A percentile compares a stretch with the other conserved stretches of the same genome.
Evolutionary conservation across 2,113 vertebrate species (phyloP).

Genomic region (Tenrec ecaudatus): DNA sequence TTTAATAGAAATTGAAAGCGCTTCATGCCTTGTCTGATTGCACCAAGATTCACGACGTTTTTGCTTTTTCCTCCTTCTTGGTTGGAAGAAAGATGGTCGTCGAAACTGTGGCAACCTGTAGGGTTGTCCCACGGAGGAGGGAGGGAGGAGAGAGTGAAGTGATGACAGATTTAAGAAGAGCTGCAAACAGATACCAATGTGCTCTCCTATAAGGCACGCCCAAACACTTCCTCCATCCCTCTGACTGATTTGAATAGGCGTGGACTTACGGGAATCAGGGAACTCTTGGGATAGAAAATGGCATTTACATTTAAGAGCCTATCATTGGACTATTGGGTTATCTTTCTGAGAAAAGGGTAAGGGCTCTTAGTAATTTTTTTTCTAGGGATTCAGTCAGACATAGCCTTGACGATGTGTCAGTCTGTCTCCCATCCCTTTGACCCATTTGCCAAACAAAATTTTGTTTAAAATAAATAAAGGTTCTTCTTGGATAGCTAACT

Average conservation of each 20-base stretch:
- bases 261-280: background rate
- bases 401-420: too few species aligned
- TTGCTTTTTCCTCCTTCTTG: constrained; percentile 97
- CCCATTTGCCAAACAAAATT: too few species aligned
- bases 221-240: background rate
- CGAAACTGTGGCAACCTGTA: constrained; percentile 96
- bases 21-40: constrained; percentile 99
- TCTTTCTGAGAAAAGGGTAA: background rate
- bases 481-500: constrained; percentile 32
- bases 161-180: constrained; percentile 76
- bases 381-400: too few species aligned
- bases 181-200: constrained; percentile 72
- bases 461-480: background rate
- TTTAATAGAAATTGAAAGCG: constrained; percentile 99
- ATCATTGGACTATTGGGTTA: background rate
- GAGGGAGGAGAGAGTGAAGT: constrained; percentile 70
- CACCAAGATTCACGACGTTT: constrained; percentile 97
- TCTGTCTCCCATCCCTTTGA: too few species aligned
- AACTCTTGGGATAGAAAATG: background rate
- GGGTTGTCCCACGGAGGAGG: constrained; percentile 58
- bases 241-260: background rate
- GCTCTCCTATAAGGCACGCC: background rate
- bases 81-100: constrained; percentile 93
- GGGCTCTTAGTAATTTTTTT: background rate
- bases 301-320: background rate